Evolutionary conservation across 2,888 invertebrate species (phyloP), one percentile per base, ranked within the genome.

Genomic region (Epinotia brunnichana): DNA sequence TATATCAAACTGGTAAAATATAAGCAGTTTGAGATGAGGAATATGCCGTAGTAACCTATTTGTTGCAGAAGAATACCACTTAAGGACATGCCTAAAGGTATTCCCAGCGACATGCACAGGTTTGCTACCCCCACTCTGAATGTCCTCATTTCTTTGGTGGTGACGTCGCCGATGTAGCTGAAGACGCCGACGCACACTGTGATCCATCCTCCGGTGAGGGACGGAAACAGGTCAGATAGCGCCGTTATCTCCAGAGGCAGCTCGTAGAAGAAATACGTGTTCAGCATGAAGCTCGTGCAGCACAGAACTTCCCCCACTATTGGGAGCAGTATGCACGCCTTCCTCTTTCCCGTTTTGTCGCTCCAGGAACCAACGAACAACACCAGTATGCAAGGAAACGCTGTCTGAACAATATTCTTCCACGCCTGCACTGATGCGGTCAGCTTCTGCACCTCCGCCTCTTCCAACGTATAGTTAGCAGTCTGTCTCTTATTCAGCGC

Each of bases 401-500:
- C 81, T 69, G 94, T 94, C 80, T 94, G 94, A 21, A 94, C 89
- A 19, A 94, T 90, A 69, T 94, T 94, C 82, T 94, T 94, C 94
- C 94, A 94, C 66, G 94, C 93, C 74, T 94, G 91, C 78, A 95
- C 94, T 24, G 94, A 92, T 24, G 93, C 93, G 5, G 95, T 95
- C 76, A 95, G 82, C 77, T 94, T 94, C 76, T 95, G 95, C 0
- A 95, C 95, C 76, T 95, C 94, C 7, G 94, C 90, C 80, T 96
- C 96, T 82, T 96, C 95, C 62, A 87, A 81, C 1, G 95, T 95
- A 82, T 95, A 95, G 81, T 95, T 96, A 62, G 94, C 95, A 15
- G 96, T 97, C 80, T 96, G 95, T 77, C 97, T 94, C 63, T 94
- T 94, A 19, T 96, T 95, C 53, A 97, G 87, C 1, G 97, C 96